Percentiles rank a stretch among this genome's conserved stretches.
Conservation (phyloP, 2,113 vertebrate species). For the Rissa tridactyla region DNA sequence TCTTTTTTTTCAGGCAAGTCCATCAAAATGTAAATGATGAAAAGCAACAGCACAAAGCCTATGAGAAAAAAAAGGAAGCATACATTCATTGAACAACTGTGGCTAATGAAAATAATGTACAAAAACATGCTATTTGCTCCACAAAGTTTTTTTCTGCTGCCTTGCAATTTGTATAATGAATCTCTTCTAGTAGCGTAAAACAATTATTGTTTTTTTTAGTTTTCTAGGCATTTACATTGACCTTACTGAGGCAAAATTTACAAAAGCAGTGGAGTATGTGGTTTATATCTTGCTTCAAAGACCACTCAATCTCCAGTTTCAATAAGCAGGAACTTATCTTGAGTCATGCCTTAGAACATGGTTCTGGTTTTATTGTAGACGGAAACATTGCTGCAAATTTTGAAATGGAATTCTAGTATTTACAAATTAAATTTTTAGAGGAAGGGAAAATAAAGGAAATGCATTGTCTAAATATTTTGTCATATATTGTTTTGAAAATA, state of each 20-base stretch:
- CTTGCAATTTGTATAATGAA: not conserved
- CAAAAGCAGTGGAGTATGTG: not conserved
- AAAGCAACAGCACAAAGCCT: not conserved
- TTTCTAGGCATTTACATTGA: not conserved
- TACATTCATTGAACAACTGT: not conserved
- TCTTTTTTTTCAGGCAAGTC: not conserved
- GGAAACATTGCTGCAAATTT: not conserved
- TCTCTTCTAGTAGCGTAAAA: not conserved
- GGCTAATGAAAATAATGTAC: not conserved
- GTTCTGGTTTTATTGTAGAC: not conserved
- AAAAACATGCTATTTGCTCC: not conserved
- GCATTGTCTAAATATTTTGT: not conserved
- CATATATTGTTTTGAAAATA: not conserved
- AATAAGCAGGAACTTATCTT: not conserved
- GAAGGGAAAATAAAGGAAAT: not conserved
- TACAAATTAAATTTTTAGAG: not conserved
- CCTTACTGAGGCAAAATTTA: not conserved
- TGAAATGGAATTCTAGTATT: not conserved
- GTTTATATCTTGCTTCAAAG: not conserved
- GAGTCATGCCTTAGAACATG: not conserved
- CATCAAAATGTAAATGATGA: not conserved
- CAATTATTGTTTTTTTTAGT: not conserved
- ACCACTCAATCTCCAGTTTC: not conserved
- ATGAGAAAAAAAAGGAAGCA: fast-evolving
- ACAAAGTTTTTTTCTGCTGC: not conserved